Conservation (phyloP, 1,140 invertebrate genomes). For the Drosophila sp. region DNA sequence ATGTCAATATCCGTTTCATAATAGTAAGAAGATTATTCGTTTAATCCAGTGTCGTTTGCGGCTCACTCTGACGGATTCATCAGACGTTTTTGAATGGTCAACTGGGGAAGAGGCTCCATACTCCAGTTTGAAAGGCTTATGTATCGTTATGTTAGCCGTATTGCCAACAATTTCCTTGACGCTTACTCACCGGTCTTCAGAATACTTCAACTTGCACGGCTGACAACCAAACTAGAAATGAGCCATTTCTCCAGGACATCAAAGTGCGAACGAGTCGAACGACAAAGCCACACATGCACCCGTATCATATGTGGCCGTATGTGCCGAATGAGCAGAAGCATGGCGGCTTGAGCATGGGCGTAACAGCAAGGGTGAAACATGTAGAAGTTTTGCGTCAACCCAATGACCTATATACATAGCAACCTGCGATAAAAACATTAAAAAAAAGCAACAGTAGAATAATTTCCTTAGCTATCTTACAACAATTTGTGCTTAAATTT, state of each 20-base stretch:
- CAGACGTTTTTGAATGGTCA: neutral
- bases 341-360: neutral
- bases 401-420: neutral
- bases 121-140: neutral
- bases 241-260: slow-evolving; percentile 1
- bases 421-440: neutral
- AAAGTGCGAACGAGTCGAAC: slow-evolving; percentile 8
- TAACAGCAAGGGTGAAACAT: neutral
- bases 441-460: no score
- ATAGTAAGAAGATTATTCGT: neutral
- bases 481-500: no score
- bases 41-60: neutral
- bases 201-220: neutral
- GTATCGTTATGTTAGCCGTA: neutral
- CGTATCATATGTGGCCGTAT: slow-evolving; percentile 10
- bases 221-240: slow-evolving; percentile 12
- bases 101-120: neutral
- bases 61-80: neutral
- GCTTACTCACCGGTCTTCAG: neutral
- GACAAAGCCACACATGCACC: slow-evolving; percentile 1
- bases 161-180: neutral
- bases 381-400: neutral
- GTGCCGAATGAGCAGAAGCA: neutral
- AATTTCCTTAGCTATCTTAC: no score
- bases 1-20: neutral